These are phyloP conservation scores for Timema cristinae DNA, from an alignment of 2,888 invertebrate species.

Conservation along the genomic window DNA sequence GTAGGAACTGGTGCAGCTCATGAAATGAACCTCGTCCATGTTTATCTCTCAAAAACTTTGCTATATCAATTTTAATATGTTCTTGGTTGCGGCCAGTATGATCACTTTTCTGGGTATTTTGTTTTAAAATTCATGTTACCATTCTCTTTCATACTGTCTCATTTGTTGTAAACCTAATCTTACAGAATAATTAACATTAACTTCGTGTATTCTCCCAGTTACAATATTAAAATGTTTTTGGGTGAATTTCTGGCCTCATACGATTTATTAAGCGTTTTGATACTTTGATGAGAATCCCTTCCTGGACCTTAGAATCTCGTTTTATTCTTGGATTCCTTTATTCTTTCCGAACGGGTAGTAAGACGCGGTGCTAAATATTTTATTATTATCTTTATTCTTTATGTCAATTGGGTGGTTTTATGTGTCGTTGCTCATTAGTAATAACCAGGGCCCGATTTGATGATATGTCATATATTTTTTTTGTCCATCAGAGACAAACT, in stretches of 20 bases:
- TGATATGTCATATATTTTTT: too few relatives aligned
- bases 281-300: background rate
- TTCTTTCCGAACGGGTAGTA: too few relatives aligned
- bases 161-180: conserved; percentile 1
- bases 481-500: too few relatives aligned
- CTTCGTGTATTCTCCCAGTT: background rate
- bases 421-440: too few relatives aligned
- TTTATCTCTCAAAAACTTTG: background rate
- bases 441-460: too few relatives aligned
- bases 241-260: background rate
- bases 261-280: background rate
- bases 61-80: background rate
- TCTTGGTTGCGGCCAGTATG: background rate
- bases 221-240: background rate
- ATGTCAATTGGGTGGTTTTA: background rate
- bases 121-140: background rate
- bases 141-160: background rate
- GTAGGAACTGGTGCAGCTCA: background rate
- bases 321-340: background rate
- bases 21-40: background rate
- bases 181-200: background rate
- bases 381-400: too few relatives aligned
- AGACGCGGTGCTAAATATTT: too few relatives aligned
- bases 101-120: background rate
- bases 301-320: background rate